Conservation (phyloP, 23 tunicate species). For the Oikopleura albicans region DNA sequence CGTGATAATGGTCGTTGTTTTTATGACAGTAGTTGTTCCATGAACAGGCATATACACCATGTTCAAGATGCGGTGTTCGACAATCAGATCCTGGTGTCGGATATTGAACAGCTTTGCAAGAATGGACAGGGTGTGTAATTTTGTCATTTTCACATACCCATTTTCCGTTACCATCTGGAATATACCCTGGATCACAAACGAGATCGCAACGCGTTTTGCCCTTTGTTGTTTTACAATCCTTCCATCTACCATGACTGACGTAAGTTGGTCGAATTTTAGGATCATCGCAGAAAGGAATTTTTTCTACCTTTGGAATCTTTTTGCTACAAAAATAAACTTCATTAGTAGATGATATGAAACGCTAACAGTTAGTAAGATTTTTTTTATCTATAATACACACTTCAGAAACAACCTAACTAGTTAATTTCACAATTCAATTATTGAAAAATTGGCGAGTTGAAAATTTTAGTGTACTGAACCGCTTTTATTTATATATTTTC, state of each 20-base stretch:
- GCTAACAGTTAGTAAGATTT: too few relatives aligned
- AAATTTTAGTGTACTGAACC: too few relatives aligned
- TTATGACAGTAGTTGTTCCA: not conserved
- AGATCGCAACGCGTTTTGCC: not conserved
- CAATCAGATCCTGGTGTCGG: not conserved
- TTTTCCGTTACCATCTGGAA: conserved; percentile 8
- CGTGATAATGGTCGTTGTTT: not conserved
- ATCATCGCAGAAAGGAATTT: not conserved
- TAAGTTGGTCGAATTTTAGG: not conserved
- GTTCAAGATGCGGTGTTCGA: not conserved
- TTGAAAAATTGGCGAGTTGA: too few relatives aligned
- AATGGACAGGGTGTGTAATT: not conserved
- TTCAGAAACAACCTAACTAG: too few relatives aligned
- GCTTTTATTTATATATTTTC: too few relatives aligned
- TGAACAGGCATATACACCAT: not conserved
- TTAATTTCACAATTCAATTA: too few relatives aligned
- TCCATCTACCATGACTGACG: not conserved
- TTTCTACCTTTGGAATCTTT: not conserved
- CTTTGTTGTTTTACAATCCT: not conserved
- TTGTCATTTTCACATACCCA: not conserved
- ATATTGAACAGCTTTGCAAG: not conserved
- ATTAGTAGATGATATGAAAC: too few relatives aligned
- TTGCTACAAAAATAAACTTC: not conserved
- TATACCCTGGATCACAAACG: not conserved
- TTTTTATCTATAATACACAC: too few relatives aligned